Conservation (phyloP, 2,113 vertebrate genomes). For the Oryzias curvinotus region DNA sequence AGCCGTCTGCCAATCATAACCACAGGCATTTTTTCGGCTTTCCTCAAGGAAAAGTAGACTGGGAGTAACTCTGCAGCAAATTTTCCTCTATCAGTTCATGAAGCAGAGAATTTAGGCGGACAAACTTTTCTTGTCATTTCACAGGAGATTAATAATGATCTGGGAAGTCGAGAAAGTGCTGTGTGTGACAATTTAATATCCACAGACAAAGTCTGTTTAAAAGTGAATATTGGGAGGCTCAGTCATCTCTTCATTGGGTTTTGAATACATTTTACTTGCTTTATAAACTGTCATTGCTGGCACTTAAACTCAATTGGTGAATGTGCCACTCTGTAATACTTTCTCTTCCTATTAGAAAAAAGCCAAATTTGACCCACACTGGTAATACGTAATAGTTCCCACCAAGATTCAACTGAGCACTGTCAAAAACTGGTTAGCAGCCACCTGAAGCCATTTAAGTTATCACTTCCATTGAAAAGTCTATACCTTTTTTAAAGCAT, state of each 20-base stretch:
- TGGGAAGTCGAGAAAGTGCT: constrained; percentile 8
- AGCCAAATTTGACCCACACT: no score
- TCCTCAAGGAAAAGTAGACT: constrained; percentile 46
- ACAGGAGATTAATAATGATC: constrained; percentile 54
- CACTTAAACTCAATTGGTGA: neutral
- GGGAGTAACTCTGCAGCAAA: constrained; percentile 32
- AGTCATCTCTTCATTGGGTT: constrained; percentile 11
- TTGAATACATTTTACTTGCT: constrained; percentile 4
- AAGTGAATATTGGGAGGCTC: constrained; percentile 26
- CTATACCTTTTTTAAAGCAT: no score
- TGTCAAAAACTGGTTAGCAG: no score
- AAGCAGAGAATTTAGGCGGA: constrained; percentile 34
- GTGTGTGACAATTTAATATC: constrained; percentile 38
- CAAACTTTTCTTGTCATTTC: constrained; percentile 59
- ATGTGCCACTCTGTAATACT: neutral
- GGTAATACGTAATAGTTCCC: no score
- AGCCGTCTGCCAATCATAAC: constrained; percentile 63
- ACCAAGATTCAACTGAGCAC: no score
- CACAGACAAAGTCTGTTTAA: constrained; percentile 26
- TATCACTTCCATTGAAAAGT: no score
- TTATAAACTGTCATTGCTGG: neutral
- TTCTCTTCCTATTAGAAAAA: no score
- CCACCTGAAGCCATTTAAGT: no score
- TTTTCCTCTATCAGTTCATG: constrained; percentile 52
- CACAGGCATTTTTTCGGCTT: constrained; percentile 37